Evolutionary conservation across 2,888 invertebrate species (phyloP).

Genomic region (Agelastica alni): DNA sequence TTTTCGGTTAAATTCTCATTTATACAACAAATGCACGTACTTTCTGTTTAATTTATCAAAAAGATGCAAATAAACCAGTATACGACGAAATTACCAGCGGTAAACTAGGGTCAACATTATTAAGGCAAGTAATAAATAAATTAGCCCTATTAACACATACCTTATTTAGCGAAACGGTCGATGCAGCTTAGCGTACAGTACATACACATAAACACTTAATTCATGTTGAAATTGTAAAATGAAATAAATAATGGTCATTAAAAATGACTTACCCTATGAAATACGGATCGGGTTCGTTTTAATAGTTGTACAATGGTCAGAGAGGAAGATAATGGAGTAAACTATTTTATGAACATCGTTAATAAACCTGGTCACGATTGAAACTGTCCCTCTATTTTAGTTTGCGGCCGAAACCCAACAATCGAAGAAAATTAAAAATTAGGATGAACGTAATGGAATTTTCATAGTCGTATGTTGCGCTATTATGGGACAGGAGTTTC

Average conservation of each 20-base stretch:
- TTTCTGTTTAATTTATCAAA: background rate
- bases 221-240: slow-evolving; percentile 10
- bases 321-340: slow-evolving; percentile 1
- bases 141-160: slow-evolving; percentile 16
- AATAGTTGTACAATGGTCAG: slow-evolving; percentile 13
- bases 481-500: too few species aligned
- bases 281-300: slow-evolving; percentile 12
- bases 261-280: slow-evolving; percentile 19
- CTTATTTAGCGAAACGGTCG: slow-evolving; percentile 7
- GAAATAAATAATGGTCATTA: slow-evolving; percentile 20
- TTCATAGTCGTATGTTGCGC: too few species aligned
- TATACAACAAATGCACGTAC: background rate
- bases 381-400: too few species aligned
- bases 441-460: too few species aligned
- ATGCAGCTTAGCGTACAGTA: background rate
- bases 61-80: background rate
- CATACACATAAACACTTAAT: slow-evolving; percentile 15
- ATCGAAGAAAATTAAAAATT: too few species aligned
- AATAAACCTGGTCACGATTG: too few species aligned
- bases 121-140: slow-evolving; percentile 12
- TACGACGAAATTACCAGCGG: background rate
- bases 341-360: slow-evolving; percentile 6
- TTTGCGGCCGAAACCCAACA: too few species aligned
- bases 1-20: slow-evolving; percentile 1
- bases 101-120: background rate